Evolutionary conservation across 2,888 invertebrate genomes (phyloP), one percentile per base, ranked within the genome.

Genomic region (Acanthosepion esculentum): DNA sequence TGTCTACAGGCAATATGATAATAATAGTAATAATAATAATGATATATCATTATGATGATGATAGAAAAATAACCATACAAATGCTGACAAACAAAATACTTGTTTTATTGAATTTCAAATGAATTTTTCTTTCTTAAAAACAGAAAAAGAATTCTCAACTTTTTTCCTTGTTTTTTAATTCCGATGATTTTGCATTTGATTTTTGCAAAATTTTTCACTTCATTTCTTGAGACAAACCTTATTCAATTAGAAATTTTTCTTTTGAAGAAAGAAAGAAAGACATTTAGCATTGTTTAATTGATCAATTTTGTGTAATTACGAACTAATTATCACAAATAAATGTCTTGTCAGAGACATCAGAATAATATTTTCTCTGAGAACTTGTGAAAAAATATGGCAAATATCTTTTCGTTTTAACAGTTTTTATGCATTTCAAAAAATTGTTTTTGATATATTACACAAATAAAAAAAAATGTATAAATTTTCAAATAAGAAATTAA

Each of bases 221-320:
- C 15, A n/a, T 78, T n/a, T 78, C 78, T 78, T 78, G 78, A n/a
- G 78, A 78, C 78, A 78, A 78, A n/a, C 78, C n/a, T 78, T 78
- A 78, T 15, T 78, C 78, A 78, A 78, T 78, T 78, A 78, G 29
- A 78, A 78, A 3, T 78, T 78, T 78, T 78, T 78, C 15, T 33
- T 78, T n/a, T n/a, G n/a, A 78, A n/a, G n/a, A 78, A 78, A 78
- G 78, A 78, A 78, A 64, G 29, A 78, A 78, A n/a, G n/a, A 78
- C n/a, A 78, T 33, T 78, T n/a, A 15, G n/a, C 33, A 78, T 78
- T 78, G 78, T n/a, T 78, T 78, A n/a, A 78, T 78, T 78, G 78
- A 78, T 78, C 78, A 78, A 78, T 78, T 78, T 78, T 78, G n/a
- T 15, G n/a, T 78, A 78, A 78, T 78, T 78, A n/a, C n/a, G n/a